A percentile compares a stretch with the other conserved stretches of the same genome.
Conservation (phyloP, 2,113 vertebrate genomes). For the Pogona vitticeps region DNA sequence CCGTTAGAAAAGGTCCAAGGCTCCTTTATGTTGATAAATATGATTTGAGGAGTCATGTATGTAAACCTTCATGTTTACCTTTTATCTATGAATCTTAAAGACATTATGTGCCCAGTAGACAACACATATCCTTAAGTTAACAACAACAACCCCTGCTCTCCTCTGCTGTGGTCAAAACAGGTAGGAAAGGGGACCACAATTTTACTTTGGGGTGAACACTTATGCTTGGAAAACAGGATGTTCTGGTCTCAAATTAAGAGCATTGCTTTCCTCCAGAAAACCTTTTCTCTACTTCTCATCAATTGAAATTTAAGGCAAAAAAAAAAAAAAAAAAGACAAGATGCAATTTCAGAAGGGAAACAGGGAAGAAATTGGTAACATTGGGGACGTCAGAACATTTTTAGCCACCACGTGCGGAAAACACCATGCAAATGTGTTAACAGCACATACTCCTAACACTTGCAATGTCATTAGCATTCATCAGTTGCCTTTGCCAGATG, state of each 20-base stretch:
- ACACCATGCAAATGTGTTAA: neutral
- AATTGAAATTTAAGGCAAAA: neutral
- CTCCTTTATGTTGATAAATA: no score
- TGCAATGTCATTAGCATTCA: constrained; percentile 1
- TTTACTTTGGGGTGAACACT: no score
- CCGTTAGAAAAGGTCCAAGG: neutral
- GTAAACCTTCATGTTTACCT: neutral
- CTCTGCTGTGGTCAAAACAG: no score
- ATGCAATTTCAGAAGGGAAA: neutral
- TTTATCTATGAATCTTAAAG: neutral
- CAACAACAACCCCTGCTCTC: no score
- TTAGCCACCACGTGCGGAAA: neutral
- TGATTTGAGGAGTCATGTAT: constrained; percentile 4
- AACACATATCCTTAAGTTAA: no score
- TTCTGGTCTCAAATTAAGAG: neutral
- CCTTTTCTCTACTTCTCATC: no score
- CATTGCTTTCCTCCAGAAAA: neutral
- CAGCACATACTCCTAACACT: neutral
- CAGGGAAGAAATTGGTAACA: neutral
- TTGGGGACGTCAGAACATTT: neutral
- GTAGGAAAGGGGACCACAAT: no score
- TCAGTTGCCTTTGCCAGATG: constrained; percentile 24
- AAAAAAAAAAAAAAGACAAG: neutral
- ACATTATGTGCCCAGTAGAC: neutral
- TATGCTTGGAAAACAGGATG: no score